Percentiles rank a stretch among this genome's conserved stretches.
phyloP scores from a whole-genome alignment of 2,888 invertebrate genomes.

The Lasioglossum oenotherae region DNA sequence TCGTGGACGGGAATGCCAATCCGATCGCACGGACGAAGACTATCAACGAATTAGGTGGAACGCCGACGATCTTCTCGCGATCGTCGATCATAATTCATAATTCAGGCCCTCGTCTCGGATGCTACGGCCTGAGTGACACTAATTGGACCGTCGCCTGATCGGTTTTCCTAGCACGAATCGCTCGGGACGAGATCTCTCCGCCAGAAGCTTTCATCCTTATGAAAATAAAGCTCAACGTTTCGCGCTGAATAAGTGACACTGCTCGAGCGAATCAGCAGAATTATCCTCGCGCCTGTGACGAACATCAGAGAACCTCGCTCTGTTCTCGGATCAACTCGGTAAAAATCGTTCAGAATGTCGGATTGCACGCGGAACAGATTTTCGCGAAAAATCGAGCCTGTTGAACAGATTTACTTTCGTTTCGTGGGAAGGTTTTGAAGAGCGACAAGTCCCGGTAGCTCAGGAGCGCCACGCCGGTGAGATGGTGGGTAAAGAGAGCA shows the following conservation, averaged over 20 bases:
- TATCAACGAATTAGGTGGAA: slow-evolving; percentile 30
- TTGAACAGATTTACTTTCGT: background rate
- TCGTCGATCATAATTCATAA: slow-evolving; percentile 13
- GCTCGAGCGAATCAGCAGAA: background rate
- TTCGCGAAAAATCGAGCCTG: background rate
- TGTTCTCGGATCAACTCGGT: background rate
- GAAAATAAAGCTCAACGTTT: background rate
- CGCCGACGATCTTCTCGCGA: background rate
- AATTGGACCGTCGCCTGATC: background rate
- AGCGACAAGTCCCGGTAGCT: background rate
- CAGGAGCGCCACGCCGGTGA: background rate
- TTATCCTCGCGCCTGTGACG: background rate
- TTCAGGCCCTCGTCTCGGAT: background rate
- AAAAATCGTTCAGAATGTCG: background rate
- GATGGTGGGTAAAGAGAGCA: background rate
- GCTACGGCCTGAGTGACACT: background rate
- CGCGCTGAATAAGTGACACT: background rate
- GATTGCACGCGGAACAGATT: background rate
- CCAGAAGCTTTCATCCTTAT: background rate
- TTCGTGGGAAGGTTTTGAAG: background rate
- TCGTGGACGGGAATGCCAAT: slow-evolving; percentile 41
- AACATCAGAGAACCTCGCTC: background rate
- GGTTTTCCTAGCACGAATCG: background rate
- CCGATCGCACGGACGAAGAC: slow-evolving; percentile 45
- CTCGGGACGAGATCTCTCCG: background rate